phyloP scores from a whole-genome alignment of 2,888 invertebrate species.

The Leucoptera coffeella region DNA sequence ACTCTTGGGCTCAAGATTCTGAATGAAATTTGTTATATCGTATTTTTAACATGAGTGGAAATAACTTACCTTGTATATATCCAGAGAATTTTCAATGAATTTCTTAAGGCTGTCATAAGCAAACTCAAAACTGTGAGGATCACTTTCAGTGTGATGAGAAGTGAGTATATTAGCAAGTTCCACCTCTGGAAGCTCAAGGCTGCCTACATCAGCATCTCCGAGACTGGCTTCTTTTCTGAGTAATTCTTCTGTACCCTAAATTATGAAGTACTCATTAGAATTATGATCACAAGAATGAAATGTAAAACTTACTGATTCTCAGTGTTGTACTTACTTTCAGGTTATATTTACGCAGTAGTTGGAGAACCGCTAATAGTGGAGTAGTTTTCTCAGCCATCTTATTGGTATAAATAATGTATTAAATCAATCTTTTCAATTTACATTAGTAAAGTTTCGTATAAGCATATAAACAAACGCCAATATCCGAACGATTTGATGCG shows the following conservation, averaged over 20 bases:
- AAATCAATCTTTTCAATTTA: too few species aligned
- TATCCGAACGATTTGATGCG: too few species aligned
- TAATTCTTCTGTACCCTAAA: conserved; percentile 74
- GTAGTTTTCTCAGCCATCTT: conserved; percentile 58
- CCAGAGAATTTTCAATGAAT: conserved; percentile 86
- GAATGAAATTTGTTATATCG: too few species aligned
- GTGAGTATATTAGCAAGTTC: conserved; percentile 78
- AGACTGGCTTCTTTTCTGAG: conserved; percentile 81
- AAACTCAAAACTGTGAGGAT: conserved; percentile 84
- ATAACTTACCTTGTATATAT: conserved; percentile 77
- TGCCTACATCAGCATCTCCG: conserved; percentile 56
- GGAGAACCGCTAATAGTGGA: conserved; percentile 77
- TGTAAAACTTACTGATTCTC: too few species aligned
- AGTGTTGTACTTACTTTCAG: conserved; percentile 68
- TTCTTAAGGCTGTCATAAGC: conserved; percentile 79
- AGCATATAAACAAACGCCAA: too few species aligned
- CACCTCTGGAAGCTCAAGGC: conserved; percentile 63
- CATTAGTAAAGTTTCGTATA: too few species aligned
- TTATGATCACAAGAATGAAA: too few species aligned
- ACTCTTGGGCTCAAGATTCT: too few species aligned
- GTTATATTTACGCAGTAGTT: conserved; percentile 82
- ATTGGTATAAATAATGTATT: too few species aligned
- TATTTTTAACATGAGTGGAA: background rate
- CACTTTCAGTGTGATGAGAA: conserved; percentile 81
- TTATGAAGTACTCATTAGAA: too few species aligned